Percentiles rank a stretch among this genome's conserved stretches.
Conservation (phyloP, 2,113 vertebrate genomes). For the Nothobranchius furzeri region DNA sequence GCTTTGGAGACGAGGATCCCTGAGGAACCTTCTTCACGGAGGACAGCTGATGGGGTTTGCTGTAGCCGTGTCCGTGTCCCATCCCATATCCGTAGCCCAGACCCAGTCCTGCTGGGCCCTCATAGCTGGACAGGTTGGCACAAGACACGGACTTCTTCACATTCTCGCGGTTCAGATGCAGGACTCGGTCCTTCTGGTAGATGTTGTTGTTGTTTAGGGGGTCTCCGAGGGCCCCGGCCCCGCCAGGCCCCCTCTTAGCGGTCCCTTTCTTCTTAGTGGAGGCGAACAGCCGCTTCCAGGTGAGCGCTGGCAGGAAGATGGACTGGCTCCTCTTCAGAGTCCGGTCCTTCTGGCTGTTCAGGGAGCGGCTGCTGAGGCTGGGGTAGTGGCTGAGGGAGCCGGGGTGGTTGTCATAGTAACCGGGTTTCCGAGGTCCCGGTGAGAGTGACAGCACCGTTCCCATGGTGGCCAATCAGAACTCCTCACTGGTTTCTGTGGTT, state of each 20-base stretch:
- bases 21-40: conserved; percentile 74
- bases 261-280: conserved; percentile 81
- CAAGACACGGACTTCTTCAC: conserved; percentile 85
- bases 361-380: conserved; percentile 78
- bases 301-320: conserved; percentile 82
- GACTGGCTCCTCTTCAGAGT: conserved; percentile 78
- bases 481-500: conserved; percentile 11
- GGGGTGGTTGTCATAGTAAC: conserved; percentile 77
- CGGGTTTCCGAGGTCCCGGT: conserved; percentile 76
- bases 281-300: conserved; percentile 85
- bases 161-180: conserved; percentile 81
- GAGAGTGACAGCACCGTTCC: conserved; percentile 84
- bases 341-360: conserved; percentile 79
- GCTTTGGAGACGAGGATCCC: conserved; percentile 73
- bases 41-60: conserved; percentile 69
- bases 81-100: conserved; percentile 65
- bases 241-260: conserved; percentile 65
- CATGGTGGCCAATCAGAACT: conserved; percentile 68
- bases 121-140: conserved; percentile 83
- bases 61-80: conserved; percentile 58
- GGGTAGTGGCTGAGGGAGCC: conserved; percentile 82
- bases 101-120: conserved; percentile 70
- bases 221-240: conserved; percentile 32
- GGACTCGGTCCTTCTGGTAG: conserved; percentile 77
- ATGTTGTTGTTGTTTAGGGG: conserved; percentile 77